Conservation (phyloP, 2,113 vertebrate genomes). For the Abramis brama region DNA sequence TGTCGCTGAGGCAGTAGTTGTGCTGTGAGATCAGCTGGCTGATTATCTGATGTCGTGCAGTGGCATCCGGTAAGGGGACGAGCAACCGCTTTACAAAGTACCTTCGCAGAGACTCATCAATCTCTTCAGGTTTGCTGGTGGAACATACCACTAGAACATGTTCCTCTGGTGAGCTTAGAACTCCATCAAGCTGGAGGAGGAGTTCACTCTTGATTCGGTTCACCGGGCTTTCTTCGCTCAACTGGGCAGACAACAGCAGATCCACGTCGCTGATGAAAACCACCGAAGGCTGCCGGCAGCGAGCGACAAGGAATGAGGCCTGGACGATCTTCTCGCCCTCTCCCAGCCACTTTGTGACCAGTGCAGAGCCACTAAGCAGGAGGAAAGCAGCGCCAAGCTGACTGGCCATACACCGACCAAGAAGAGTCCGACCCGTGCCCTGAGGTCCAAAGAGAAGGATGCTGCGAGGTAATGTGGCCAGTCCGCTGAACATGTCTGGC, state of each 20-base stretch:
- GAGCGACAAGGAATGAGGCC: constrained; percentile 92
- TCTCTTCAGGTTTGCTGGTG: constrained; percentile 98
- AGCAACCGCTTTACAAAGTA: constrained; percentile 99
- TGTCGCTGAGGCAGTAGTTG: constrained; percentile 99
- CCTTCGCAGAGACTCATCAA: constrained; percentile 95
- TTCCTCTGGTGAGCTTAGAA: constrained; percentile 93
- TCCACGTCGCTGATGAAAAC: constrained; percentile 98
- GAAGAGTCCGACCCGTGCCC: constrained; percentile 94
- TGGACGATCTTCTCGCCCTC: constrained; percentile 97
- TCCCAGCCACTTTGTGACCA: constrained; percentile 94
- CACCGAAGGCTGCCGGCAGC: constrained; percentile 95
- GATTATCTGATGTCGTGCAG: constrained; percentile 98
- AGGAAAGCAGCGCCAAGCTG: constrained; percentile 96
- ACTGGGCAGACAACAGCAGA: constrained; percentile 90
- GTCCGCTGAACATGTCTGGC: constrained; percentile 95
- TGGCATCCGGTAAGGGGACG: constrained; percentile 95
- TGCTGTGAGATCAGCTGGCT: constrained; percentile 98
- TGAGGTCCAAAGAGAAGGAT: constrained; percentile 98
- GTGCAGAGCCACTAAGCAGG: constrained; percentile 87
- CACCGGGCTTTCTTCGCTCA: constrained; percentile 92
- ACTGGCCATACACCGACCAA: constrained; percentile 95
- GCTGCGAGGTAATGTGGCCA: constrained; percentile 92
- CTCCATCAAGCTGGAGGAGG: constrained; percentile 95
- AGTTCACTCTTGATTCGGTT: constrained; percentile 94
- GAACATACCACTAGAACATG: constrained; percentile 97